phyloP scores from a whole-genome alignment of 2,113 vertebrate species.

The Solea senegalensis region DNA sequence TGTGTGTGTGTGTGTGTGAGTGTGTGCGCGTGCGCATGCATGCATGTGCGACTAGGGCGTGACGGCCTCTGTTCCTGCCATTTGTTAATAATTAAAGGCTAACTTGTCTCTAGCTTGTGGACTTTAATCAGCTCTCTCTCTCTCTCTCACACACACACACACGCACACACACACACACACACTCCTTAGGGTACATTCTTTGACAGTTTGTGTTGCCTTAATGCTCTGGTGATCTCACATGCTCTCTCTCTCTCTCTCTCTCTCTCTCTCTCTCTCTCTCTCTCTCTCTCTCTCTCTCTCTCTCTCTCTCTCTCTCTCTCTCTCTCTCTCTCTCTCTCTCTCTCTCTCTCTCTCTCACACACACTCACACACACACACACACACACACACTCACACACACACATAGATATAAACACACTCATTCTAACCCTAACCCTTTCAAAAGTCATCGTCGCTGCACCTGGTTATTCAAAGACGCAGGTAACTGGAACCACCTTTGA shows the following conservation, averaged over 20 bases:
- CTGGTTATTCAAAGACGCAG: slow-evolving; percentile 52
- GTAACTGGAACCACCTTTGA: slow-evolving; percentile 62
- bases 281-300: no score
- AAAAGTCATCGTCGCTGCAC: slow-evolving; percentile 51
- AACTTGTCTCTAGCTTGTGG: slow-evolving; percentile 68
- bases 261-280: no score
- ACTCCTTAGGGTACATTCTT: slow-evolving; percentile 61
- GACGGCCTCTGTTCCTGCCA: slow-evolving; percentile 45
- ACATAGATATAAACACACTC: slow-evolving; percentile 35
- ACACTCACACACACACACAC: no score
- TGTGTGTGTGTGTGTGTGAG: slow-evolving; percentile 19
- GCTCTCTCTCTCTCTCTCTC: not conserved
- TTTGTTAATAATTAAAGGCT: slow-evolving; percentile 80
- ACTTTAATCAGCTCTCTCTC: slow-evolving; percentile 65
- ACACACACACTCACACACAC: slow-evolving; percentile 25
- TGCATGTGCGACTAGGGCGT: slow-evolving; percentile 29
- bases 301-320: not conserved
- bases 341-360: no score
- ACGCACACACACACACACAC: slow-evolving; percentile 30
- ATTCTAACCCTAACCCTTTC: no score
- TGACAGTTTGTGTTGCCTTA: slow-evolving; percentile 57
- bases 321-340: no score
- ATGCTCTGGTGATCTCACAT: slow-evolving; percentile 44
- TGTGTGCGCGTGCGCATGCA: slow-evolving; percentile 15
- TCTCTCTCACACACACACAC: slow-evolving; percentile 15